phyloP scores from a whole-genome alignment of 1,140 invertebrate genomes.

The Hyposmocoma kahamanoa region DNA sequence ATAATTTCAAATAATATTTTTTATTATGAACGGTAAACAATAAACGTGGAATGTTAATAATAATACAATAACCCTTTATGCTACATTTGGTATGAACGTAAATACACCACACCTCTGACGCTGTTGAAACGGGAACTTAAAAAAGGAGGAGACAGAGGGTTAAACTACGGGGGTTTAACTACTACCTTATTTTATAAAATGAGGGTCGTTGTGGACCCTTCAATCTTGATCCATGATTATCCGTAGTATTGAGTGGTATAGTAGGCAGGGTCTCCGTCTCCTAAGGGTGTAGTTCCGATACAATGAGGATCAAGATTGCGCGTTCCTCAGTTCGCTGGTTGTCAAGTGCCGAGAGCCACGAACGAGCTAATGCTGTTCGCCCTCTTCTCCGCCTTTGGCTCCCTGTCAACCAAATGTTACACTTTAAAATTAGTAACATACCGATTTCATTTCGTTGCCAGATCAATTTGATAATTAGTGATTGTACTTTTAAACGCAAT shows the following conservation, averaged over 20 bases:
- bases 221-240: constrained; percentile 42
- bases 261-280: constrained; percentile 32
- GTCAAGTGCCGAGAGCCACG: constrained; percentile 74
- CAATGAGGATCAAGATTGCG: constrained; percentile 56
- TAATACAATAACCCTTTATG: constrained; percentile 51
- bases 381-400: constrained; percentile 75
- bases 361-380: constrained; percentile 74
- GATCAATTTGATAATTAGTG: no score
- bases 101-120: constrained; percentile 53
- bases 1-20: constrained; percentile 57
- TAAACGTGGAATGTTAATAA: constrained; percentile 69
- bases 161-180: constrained; percentile 13
- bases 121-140: constrained; percentile 29
- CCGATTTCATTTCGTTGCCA: no score
- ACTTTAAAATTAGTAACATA: no score
- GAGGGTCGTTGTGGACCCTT: constrained; percentile 9
- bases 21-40: constrained; percentile 57
- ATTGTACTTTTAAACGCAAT: no score
- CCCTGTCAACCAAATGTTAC: constrained; percentile 43
- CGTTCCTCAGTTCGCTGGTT: constrained; percentile 69
- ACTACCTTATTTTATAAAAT: constrained; percentile 7
- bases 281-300: constrained; percentile 33
- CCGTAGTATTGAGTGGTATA: constrained; percentile 26
- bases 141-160: constrained; percentile 45
- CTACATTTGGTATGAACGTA: constrained; percentile 67